Conservation (phyloP, 2,797 vertebrate species). For the Crax fasciolata region DNA sequence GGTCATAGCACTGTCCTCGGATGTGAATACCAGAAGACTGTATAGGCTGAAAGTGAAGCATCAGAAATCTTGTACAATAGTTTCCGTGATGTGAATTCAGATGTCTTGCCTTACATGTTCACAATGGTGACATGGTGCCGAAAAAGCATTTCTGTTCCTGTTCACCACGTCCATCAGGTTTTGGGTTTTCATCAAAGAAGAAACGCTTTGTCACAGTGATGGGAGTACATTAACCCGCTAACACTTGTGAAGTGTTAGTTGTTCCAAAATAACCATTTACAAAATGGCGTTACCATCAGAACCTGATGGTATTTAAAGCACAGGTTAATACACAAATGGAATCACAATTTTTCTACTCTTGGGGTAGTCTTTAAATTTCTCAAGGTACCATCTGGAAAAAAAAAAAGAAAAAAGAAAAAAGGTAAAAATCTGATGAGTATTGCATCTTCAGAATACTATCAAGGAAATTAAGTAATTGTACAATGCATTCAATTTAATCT, state of each 20-base stretch:
- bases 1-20: neutral
- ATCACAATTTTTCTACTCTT: slow-evolving; percentile 91
- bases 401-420: slow-evolving; percentile 54
- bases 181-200: neutral
- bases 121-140: neutral
- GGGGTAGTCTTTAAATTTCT: slow-evolving; percentile 95
- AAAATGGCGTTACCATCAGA: neutral
- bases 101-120: neutral
- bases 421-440: neutral
- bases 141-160: neutral
- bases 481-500: neutral
- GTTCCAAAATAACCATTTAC: neutral
- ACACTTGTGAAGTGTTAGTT: neutral
- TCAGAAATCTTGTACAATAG: neutral
- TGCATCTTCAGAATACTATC: neutral
- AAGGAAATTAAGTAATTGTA: neutral
- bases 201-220: neutral
- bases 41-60: neutral
- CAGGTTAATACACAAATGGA: slow-evolving; percentile 89
- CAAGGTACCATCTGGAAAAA: slow-evolving; percentile 92
- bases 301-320: neutral
- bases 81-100: neutral
- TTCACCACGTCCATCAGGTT: neutral
- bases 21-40: neutral
- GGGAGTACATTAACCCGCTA: neutral